phyloP scores from a whole-genome alignment of 2,888 invertebrate species.

The Caenorhabditis sp. region DNA sequence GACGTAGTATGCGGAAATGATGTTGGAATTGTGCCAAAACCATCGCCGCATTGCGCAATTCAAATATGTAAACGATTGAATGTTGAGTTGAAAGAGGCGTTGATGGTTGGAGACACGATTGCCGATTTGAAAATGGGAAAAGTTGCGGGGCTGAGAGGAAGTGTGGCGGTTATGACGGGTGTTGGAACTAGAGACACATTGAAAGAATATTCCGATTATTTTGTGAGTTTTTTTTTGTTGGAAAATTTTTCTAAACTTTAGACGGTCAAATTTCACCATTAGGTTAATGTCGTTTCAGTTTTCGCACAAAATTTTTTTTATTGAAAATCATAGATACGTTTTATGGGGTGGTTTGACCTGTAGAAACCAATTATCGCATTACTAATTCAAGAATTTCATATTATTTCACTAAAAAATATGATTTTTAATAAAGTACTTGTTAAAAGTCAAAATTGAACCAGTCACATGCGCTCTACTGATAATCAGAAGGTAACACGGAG shows the following conservation, averaged over 20 bases:
- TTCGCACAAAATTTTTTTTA: no score
- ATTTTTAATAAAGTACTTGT: no score
- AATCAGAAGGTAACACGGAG: no score
- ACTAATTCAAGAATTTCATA: no score
- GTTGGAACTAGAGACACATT: conserved; percentile 66
- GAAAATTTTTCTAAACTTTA: conserved; percentile 33
- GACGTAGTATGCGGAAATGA: conserved; percentile 74
- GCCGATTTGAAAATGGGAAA: conserved; percentile 74
- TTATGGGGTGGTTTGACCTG: no score
- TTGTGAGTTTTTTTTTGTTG: conserved; percentile 57
- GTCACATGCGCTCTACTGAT: no score
- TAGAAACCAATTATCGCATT: no score
- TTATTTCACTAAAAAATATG: no score
- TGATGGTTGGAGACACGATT: conserved; percentile 74
- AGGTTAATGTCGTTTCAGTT: not conserved
- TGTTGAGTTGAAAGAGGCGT: conserved; percentile 66
- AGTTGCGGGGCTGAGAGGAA: conserved; percentile 72
- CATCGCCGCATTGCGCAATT: conserved; percentile 73
- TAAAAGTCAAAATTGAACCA: no score
- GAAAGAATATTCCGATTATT: conserved; percentile 66
- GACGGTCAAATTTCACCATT: not conserved
- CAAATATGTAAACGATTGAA: conserved; percentile 66
- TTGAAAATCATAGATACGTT: no score
- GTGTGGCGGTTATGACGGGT: conserved; percentile 73
- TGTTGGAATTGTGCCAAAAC: conserved; percentile 72